A percentile compares a stretch with the other conserved stretches of the same genome.
These are phyloP conservation scores for Caenorhabditis virilis DNA, from an alignment of 2,888 invertebrate genomes.

Conservation along the genomic window DNA sequence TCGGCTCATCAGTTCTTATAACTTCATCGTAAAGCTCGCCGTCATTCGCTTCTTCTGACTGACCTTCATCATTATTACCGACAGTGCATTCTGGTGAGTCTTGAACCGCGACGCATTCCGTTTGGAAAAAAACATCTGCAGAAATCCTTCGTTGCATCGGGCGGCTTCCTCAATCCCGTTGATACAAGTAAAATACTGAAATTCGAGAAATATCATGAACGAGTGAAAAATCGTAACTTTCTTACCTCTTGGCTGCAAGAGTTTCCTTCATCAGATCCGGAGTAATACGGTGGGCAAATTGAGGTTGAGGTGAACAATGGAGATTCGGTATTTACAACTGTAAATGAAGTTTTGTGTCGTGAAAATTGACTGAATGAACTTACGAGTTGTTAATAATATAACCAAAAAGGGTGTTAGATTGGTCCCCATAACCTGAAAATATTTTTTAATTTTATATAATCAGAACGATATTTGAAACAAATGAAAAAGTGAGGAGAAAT, in stretches of 20 bases:
- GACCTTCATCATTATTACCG: no score
- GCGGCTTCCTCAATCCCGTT: constrained; percentile 21
- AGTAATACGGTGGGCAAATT: constrained; percentile 16
- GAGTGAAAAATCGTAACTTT: no score
- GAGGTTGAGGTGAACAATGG: background rate
- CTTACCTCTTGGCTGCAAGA: constrained; percentile 25
- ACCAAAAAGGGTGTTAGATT: constrained; percentile 16
- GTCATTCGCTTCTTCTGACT: no score
- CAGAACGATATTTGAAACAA: no score
- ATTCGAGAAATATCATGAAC: no score
- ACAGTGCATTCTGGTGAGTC: constrained; percentile 26
- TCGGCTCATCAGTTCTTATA: no score
- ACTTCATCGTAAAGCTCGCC: no score
- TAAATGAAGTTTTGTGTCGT: no score
- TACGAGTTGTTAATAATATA: constrained; percentile 26
- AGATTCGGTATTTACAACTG: constrained; percentile 22
- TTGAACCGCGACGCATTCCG: constrained; percentile 10
- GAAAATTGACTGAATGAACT: no score
- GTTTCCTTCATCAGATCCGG: constrained; percentile 22
- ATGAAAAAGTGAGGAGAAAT: no score
- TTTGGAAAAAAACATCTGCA: constrained; percentile 27
- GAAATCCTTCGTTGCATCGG: constrained; percentile 13
- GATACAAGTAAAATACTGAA: constrained; percentile 31
- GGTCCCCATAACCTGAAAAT: constrained; percentile 38
- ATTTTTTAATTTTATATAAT: no score